Conservation (phyloP, 2,888 invertebrate genomes). For the Eupithecia centaureata region DNA sequence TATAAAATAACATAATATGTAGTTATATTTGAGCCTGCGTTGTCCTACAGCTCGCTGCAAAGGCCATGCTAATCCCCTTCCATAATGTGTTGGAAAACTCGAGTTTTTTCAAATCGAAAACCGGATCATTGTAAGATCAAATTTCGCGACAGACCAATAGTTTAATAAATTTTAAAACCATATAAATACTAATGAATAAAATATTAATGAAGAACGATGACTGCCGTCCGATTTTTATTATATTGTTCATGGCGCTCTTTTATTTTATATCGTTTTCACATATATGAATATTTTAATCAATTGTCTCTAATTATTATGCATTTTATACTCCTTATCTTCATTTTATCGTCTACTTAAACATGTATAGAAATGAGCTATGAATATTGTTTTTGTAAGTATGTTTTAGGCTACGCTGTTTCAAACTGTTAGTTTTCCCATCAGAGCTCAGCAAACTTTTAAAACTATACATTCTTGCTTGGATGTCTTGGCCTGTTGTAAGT, state of each 20-base stretch:
- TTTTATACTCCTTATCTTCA: not conserved
- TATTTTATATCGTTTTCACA: not conserved
- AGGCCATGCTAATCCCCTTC: not conserved
- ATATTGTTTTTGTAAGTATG: not conserved
- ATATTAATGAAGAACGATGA: not conserved
- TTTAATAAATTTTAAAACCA: not conserved
- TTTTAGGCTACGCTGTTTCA: not conserved
- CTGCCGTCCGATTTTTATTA: not conserved
- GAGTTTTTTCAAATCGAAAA: too few species aligned
- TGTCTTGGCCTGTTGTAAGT: not conserved
- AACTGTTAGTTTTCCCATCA: not conserved
- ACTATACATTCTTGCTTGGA: not conserved
- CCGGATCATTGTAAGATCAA: not conserved
- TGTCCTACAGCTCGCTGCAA: not conserved
- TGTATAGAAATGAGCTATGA: not conserved
- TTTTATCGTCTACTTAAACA: not conserved
- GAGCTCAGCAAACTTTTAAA: not conserved
- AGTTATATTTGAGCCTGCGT: not conserved
- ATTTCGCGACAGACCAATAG: not conserved
- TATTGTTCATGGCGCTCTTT: not conserved
- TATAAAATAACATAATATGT: too few species aligned
- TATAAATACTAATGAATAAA: not conserved
- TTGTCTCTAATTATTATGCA: not conserved
- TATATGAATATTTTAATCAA: not conserved
- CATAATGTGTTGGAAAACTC: too few species aligned